phyloP scores from a whole-genome alignment of 2,113 vertebrate species.

The Ahaetulla prasina region DNA sequence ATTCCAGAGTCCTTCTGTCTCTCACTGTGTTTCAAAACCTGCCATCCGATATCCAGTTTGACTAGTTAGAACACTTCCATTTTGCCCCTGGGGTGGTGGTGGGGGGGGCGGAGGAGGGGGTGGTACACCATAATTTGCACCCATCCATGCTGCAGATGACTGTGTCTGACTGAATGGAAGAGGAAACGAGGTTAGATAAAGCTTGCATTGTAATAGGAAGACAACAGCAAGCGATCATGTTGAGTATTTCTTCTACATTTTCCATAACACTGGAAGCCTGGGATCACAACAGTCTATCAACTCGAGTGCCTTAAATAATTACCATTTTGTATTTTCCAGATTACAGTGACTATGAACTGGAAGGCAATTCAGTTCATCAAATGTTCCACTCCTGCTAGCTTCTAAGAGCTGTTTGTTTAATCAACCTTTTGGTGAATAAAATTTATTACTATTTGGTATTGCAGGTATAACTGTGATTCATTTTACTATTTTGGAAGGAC shows the following conservation, averaged over 20 bases:
- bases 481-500: background rate
- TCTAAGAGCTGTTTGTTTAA: background rate
- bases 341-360: background rate
- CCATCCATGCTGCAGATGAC: conserved; percentile 86
- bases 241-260: background rate
- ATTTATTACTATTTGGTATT: background rate
- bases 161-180: conserved; percentile 80
- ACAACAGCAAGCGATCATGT: background rate
- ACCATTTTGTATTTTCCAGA: background rate
- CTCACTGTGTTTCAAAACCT: conserved; percentile 89
- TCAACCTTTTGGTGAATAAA: background rate
- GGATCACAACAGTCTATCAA: background rate
- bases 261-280: background rate
- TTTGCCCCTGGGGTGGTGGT: conserved; percentile 82
- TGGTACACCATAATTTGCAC: conserved; percentile 79
- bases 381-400: background rate
- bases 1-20: conserved; percentile 53
- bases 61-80: conserved; percentile 83
- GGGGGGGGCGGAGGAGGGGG: conserved; percentile 79
- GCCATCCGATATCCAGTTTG: conserved; percentile 86
- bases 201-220: background rate
- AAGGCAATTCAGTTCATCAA: background rate
- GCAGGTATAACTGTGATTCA: background rate
- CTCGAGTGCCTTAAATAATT: background rate
- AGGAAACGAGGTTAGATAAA: conserved; percentile 44